Percentiles rank a stretch among this genome's conserved stretches.
Conservation (phyloP, 2,888 invertebrate species). For the Pyrochroa serraticornis region DNA sequence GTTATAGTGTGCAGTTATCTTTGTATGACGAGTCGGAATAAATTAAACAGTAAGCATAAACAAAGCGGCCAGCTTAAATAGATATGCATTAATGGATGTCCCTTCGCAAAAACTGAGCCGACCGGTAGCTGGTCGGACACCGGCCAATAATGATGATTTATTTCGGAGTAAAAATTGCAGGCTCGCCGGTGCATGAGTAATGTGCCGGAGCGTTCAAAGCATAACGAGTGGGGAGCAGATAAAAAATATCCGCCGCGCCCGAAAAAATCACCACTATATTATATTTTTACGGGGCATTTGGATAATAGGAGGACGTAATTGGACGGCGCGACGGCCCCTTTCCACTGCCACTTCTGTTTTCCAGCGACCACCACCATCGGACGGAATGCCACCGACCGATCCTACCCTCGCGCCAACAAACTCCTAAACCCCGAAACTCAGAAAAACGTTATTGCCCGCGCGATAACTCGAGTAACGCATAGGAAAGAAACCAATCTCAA, state of each 20-base stretch:
- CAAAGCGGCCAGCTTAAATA: constrained; percentile 53
- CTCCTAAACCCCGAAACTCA: no score
- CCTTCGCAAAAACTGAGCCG: constrained; percentile 37
- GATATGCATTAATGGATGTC: constrained; percentile 48
- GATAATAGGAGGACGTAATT: constrained; percentile 3
- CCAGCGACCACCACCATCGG: constrained; percentile 47
- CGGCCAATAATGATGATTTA: constrained; percentile 68
- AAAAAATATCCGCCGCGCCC: constrained; percentile 48
- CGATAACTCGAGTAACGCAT: neutral
- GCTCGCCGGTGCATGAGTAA: constrained; percentile 63
- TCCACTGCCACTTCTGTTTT: neutral
- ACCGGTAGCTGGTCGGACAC: constrained; percentile 44
- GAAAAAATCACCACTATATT: constrained; percentile 26
- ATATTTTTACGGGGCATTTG: constrained; percentile 24
- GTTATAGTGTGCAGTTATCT: constrained; percentile 38
- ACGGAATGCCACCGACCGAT: constrained; percentile 18
- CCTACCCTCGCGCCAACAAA: neutral
- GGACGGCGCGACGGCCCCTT: neutral
- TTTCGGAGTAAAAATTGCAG: constrained; percentile 64
- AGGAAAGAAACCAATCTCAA: no score
- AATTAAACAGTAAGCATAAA: constrained; percentile 53
- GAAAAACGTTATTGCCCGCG: no score
- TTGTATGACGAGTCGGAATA: constrained; percentile 45
- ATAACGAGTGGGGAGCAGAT: constrained; percentile 53
- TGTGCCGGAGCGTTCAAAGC: constrained; percentile 59